A percentile compares a stretch with the other conserved stretches of the same genome.
Evolutionary conservation across 2,797 vertebrate genomes (phyloP).

Genomic region (Poeciliopsis infans): DNA sequence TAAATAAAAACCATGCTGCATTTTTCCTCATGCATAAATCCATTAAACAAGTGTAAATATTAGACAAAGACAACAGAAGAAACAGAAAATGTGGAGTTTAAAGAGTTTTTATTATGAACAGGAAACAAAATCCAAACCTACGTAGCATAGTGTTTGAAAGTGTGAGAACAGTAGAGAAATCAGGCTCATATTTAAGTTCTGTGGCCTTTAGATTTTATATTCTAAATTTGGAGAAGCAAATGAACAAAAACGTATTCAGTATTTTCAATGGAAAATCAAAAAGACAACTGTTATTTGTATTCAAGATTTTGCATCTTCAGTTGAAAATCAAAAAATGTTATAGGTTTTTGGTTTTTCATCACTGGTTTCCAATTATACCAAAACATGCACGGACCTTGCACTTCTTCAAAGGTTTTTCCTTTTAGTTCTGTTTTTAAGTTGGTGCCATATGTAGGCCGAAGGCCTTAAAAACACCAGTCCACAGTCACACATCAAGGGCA

Average conservation of each 20-base stretch:
- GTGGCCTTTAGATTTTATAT: not conserved
- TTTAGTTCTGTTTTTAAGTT: conserved; percentile 68
- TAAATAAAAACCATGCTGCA: conserved; percentile 19
- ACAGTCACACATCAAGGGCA: conserved; percentile 75
- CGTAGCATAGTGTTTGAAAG: not conserved
- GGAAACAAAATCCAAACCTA: not conserved
- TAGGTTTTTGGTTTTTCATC: not conserved
- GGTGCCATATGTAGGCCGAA: conserved; percentile 81
- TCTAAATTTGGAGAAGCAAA: not conserved
- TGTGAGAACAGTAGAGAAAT: not conserved
- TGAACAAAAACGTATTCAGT: not conserved
- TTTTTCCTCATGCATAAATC: not conserved
- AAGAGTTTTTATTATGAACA: not conserved
- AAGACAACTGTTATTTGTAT: no score
- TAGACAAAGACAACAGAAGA: not conserved
- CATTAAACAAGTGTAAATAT: not conserved
- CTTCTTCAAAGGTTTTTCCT: conserved; percentile 32
- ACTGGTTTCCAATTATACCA: not conserved
- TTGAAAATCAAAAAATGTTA: not conserved
- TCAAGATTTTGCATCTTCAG: not conserved
- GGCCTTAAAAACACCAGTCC: conserved; percentile 77
- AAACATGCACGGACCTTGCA: not conserved
- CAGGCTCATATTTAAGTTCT: not conserved
- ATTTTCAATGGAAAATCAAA: not conserved
- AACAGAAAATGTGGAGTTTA: not conserved